These are phyloP conservation scores for Alauda arvensis DNA, from an alignment of 2,797 vertebrate genomes.

Conservation along the genomic window DNA sequence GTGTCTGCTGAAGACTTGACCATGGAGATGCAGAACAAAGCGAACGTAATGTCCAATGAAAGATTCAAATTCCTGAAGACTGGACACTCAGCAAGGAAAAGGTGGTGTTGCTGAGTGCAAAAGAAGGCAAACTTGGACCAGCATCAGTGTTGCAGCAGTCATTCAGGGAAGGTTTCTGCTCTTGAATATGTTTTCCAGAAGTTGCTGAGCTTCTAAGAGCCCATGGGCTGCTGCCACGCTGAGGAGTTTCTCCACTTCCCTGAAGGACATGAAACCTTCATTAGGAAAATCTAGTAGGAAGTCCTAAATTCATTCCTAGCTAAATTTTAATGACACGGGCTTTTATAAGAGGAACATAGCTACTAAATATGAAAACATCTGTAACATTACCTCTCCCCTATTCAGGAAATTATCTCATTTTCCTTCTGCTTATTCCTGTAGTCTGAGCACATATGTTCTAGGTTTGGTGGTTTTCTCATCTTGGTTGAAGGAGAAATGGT, in stretches of 20 bases:
- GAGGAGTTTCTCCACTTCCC: conserved; percentile 57
- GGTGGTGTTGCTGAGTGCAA: neutral
- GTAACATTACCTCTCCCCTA: neutral
- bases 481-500: neutral
- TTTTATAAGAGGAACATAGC: neutral
- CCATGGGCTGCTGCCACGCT: conserved; percentile 34
- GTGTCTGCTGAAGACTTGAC: neutral
- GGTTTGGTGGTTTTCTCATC: neutral
- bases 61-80: neutral
- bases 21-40: neutral
- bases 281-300: neutral
- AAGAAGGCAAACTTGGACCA: fast-evolving
- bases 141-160: fast-evolving
- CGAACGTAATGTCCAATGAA: neutral
- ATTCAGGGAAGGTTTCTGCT: conserved; percentile 35
- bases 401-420: neutral
- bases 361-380: neutral
- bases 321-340: neutral
- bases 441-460: neutral
- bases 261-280: conserved; percentile 12
- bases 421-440: neutral
- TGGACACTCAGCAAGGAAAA: neutral
- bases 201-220: conserved; percentile 44
- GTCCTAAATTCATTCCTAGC: neutral
- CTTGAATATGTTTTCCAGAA: conserved; percentile 48